Evolutionary conservation across 92 coral and sea anemone genomes (phyloP), one percentile per base, ranked within the genome.

Genomic region (Porites rus): DNA sequence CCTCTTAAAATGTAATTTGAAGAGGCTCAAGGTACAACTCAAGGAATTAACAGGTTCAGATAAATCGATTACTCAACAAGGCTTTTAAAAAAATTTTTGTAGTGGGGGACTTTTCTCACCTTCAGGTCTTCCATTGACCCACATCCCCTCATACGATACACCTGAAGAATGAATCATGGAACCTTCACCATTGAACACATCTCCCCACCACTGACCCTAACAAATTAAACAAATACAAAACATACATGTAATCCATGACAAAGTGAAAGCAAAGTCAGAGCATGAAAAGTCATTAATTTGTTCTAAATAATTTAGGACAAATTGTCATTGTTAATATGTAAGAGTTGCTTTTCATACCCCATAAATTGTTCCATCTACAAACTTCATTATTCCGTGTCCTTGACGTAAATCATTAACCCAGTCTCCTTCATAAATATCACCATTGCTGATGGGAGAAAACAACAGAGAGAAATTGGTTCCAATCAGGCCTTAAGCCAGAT

Each of bases 141-240:
- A 97, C 67, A 97, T 73, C 62, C 99, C 99, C 86, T 95, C 98
- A 82, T 92, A 97, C 4, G 95, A 75, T 79, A 97, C 83, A 38
- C 99, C 99, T 51, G 97, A 95, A 64, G 91, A 58, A 62, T 97
- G 99, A 17, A 97, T 84, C 73, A 97, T 89, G 77, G 98, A 95
- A 8, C 99, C 99, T 77, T 95, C 96, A 20, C 99, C 99, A 84
- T 97, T 96, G 69, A 90, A 92, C 10, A 80, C 90, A 65, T 92
- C 98, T 64, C 98, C 96, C 95, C 99, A 91, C 99, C 99, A 97
- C 88, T 97, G 99, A 31, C 99, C 99, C 99, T 97, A 88, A 38
- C 46, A 38, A 38, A 43, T 20, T 72, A 21, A 46, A 5, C 18
- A 31, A 13, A 46, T 63, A 19, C 18, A 8, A 12, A 76, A 11